These are phyloP conservation scores for Hystrix cristata DNA, from an alignment of 2,113 vertebrate species.

Conservation along the genomic window DNA sequence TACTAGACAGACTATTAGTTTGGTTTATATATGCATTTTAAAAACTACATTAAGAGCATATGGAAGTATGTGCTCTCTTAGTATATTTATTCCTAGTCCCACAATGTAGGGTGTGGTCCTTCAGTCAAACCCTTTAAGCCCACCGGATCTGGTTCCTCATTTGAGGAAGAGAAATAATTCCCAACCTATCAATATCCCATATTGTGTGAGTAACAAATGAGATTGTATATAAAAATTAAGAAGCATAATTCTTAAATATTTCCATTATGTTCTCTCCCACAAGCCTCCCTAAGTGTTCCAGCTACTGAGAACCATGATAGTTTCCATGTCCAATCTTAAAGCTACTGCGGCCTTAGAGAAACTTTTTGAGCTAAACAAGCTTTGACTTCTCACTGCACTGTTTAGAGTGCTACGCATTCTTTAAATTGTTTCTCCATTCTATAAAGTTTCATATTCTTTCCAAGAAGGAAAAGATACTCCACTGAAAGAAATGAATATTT, in stretches of 20 bases:
- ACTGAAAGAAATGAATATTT: not conserved
- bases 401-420: not conserved
- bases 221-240: not conserved
- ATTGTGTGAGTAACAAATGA: slow-evolving; percentile 7
- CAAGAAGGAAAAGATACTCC: not conserved
- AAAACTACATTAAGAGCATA: not conserved
- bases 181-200: not conserved
- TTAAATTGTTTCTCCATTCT: slow-evolving; percentile 16
- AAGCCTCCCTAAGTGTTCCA: not conserved
- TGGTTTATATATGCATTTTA: not conserved
- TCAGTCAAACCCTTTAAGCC: not conserved
- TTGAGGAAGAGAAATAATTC: slow-evolving; percentile 30
- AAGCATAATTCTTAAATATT: not conserved
- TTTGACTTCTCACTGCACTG: not conserved
- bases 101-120: not conserved
- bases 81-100: not conserved
- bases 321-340: not conserved
- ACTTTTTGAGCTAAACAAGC: not conserved
- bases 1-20: not conserved
- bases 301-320: not conserved
- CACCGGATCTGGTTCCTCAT: not conserved
- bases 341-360: not conserved
- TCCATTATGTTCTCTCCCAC: not conserved
- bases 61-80: not conserved
- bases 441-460: slow-evolving; percentile 3